Evolutionary conservation across 2,888 invertebrate genomes (phyloP).

Genomic region (Rhaphigaster nebulosa): DNA sequence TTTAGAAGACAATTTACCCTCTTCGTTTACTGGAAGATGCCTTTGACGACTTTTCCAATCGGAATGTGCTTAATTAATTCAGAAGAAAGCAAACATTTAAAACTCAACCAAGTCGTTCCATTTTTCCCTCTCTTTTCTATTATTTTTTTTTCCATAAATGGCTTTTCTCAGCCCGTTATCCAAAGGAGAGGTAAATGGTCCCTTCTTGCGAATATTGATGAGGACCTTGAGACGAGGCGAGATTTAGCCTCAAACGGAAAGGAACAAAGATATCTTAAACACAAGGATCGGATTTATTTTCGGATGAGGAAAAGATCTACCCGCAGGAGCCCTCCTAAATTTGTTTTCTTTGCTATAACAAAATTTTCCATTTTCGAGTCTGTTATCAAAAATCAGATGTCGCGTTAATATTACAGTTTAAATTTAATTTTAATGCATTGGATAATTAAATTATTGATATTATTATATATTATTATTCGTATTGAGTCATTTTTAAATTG

Average conservation of each 20-base stretch:
- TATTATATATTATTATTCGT: too few relatives aligned
- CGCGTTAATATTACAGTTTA: background rate
- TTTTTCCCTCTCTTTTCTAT: background rate
- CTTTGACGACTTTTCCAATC: constrained; percentile 40
- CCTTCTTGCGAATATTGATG: background rate
- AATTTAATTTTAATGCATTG: too few relatives aligned
- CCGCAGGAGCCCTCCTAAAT: background rate
- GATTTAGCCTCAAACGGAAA: constrained; percentile 21
- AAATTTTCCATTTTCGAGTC: background rate
- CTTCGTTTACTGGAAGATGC: background rate
- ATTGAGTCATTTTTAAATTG: too few relatives aligned
- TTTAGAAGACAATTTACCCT: background rate
- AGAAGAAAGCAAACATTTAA: constrained; percentile 27
- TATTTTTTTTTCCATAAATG: constrained; percentile 5
- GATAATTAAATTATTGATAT: too few relatives aligned
- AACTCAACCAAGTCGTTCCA: background rate
- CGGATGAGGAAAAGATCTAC: background rate
- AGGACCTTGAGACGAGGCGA: background rate
- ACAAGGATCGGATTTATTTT: background rate
- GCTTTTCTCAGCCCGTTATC: background rate
- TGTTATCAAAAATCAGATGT: background rate
- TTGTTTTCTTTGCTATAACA: background rate
- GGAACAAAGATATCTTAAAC: background rate
- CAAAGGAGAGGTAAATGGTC: background rate
- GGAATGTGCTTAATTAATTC: constrained; percentile 14